Conservation (phyloP, 2,113 vertebrate species). For the Cichladusa arquata region DNA sequence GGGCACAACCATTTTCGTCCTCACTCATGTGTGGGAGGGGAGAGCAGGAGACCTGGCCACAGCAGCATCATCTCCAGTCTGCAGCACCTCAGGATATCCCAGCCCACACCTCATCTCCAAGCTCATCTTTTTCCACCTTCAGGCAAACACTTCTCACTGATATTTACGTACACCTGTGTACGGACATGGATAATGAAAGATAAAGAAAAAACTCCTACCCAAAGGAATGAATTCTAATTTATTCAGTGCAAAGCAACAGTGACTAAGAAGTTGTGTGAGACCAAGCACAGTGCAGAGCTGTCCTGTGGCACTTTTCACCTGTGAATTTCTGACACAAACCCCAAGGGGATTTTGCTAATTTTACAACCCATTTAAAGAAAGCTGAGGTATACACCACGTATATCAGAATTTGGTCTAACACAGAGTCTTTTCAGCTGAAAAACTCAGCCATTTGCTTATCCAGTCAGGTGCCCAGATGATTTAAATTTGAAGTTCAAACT, state of each 20-base stretch:
- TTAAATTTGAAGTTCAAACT: not conserved
- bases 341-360: not conserved
- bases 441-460: not conserved
- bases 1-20: not conserved
- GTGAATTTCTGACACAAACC: not conserved
- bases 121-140: not conserved
- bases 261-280: not conserved
- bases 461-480: not conserved
- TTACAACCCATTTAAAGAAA: not conserved
- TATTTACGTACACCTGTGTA: not conserved
- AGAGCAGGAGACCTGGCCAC: not conserved
- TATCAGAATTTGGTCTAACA: not conserved
- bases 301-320: not conserved
- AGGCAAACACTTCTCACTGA: not conserved
- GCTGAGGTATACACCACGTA: fast-evolving
- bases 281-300: not conserved
- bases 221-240: not conserved
- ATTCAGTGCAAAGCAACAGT: not conserved
- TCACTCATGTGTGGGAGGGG: not conserved
- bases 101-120: not conserved
- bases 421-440: not conserved
- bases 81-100: not conserved
- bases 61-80: not conserved
- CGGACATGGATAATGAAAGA: fast-evolving
- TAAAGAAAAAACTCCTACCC: not conserved